These are phyloP conservation scores for Caenorhabditis elegans DNA, from an alignment of 1,140 invertebrate genomes.

Conservation along the genomic window WBcel235 BX284602.5:4629001-4629500, in stretches of 20 bases:
- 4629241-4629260: not conserved
- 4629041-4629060: too few species aligned
- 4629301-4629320: not conserved
- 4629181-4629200: conserved; percentile 3
- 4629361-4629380: not conserved
- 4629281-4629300: not conserved
- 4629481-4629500: not conserved
- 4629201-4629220: not conserved
- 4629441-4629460: not conserved
- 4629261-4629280: not conserved
- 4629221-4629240: not conserved
- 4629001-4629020: too few species aligned
- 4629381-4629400: not conserved
- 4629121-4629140: too few species aligned
- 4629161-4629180: not conserved
- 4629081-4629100: not conserved
- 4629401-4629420: not conserved
- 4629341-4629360: not conserved
- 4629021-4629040: too few species aligned
- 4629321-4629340: not conserved
- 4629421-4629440: not conserved
- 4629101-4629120: not conserved
- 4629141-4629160: not conserved
- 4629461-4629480: not conserved
- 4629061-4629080: too few species aligned